These are phyloP conservation scores for Drosophila nigricruria DNA, from an alignment of 2,888 invertebrate species.

Conservation along the genomic window DNA sequence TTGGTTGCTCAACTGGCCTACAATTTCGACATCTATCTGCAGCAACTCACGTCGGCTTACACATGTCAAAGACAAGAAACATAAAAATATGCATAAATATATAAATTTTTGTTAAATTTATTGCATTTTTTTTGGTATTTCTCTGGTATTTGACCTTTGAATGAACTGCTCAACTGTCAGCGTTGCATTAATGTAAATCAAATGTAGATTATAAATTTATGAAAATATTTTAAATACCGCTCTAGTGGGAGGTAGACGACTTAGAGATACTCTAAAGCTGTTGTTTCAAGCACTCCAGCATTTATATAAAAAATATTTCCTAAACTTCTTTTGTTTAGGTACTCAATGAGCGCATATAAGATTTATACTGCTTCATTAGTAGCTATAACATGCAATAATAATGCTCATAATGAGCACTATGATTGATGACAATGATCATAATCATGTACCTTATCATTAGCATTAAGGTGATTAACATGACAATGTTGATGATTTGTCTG, in stretches of 20 bases:
- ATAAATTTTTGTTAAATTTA: constrained; percentile 14
- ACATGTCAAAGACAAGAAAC: neutral
- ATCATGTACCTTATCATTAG: neutral
- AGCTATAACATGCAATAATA: neutral
- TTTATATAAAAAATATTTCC: neutral
- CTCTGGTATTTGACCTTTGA: constrained; percentile 6
- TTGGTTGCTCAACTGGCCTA: constrained; percentile 4
- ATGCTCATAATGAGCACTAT: neutral
- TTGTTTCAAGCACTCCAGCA: no score
- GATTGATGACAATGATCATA: neutral
- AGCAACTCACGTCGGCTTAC: constrained; percentile 9
- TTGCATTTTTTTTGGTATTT: constrained; percentile 3
- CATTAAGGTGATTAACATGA: neutral
- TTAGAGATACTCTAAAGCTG: neutral
- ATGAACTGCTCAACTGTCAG: neutral
- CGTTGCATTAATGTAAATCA: constrained; percentile 5
- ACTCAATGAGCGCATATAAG: no score
- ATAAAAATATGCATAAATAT: constrained; percentile 15
- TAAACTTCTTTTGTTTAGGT: neutral
- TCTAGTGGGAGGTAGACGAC: neutral
- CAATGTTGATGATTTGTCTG: neutral
- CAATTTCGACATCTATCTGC: constrained; percentile 20
- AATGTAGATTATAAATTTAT: neutral
- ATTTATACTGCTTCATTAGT: neutral
- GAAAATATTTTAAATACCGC: neutral